Percentiles rank a stretch among this genome's conserved stretches.
Conservation (phyloP, 2,113 vertebrate genomes). For the Bombycilla garrulus region DNA sequence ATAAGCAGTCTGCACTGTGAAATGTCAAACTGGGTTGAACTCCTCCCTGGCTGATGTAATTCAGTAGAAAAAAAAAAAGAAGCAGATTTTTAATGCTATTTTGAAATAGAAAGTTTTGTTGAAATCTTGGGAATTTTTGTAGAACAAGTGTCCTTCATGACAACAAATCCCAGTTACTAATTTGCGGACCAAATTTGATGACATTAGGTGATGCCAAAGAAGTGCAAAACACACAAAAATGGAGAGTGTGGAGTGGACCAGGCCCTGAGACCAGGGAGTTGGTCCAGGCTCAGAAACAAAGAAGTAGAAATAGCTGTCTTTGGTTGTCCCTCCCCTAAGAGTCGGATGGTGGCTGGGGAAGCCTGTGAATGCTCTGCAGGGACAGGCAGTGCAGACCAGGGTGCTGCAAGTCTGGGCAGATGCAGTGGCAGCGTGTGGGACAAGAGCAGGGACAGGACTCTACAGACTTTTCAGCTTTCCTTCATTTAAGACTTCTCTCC, state of each 20-base stretch:
- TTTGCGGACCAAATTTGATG: neutral
- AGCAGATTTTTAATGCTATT: neutral
- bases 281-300: neutral
- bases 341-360: neutral
- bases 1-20: neutral
- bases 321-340: neutral
- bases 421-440: accelerated
- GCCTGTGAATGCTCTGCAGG: neutral
- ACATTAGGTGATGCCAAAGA: neutral
- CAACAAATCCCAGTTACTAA: neutral
- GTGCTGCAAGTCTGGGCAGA: neutral
- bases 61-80: neutral
- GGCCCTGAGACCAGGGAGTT: neutral
- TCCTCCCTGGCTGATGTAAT: neutral
- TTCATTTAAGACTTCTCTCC: neutral
- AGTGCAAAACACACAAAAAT: neutral
- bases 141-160: neutral
- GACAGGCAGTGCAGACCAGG: neutral
- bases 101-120: neutral
- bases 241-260: neutral
- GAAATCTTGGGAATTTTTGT: neutral
- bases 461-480: neutral
- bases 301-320: neutral
- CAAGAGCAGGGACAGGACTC: neutral
- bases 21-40: neutral